Percentiles rank a stretch among this genome's conserved stretches.
Evolutionary conservation across 2,113 vertebrate genomes (phyloP).

Genomic region (Rhynchomys soricoides): DNA sequence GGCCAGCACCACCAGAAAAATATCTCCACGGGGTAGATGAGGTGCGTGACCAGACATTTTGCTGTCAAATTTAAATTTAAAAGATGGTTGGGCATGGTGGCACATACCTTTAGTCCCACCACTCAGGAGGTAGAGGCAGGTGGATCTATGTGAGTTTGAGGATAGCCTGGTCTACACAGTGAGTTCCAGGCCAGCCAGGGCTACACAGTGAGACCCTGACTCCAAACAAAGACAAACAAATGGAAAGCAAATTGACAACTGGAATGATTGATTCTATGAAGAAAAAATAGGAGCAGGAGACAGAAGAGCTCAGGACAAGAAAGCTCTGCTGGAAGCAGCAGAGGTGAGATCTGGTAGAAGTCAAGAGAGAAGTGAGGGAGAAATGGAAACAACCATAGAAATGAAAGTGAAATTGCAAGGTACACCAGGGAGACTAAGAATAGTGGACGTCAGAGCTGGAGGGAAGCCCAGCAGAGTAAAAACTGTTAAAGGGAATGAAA

Average conservation of each 20-base stretch:
- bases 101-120: not conserved
- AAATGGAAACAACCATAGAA: not conserved
- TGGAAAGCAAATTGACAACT: not conserved
- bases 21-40: not conserved
- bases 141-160: not conserved
- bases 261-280: not conserved
- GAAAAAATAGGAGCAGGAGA: not conserved
- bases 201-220: not conserved
- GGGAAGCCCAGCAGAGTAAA: not conserved
- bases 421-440: not conserved
- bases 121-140: not conserved
- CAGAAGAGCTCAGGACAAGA: not conserved
- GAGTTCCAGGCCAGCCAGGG: not conserved
- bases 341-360: not conserved
- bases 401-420: not conserved
- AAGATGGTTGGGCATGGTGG: not conserved
- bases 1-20: not conserved
- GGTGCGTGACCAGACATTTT: not conserved
- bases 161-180: not conserved
- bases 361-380: not conserved
- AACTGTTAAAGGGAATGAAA: not conserved
- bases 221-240: not conserved
- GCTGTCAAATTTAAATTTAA: not conserved
- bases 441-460: not conserved
- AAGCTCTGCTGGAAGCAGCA: no score